Evolutionary conservation across 2,888 invertebrate genomes (phyloP).

Genomic region (Trichogramma evanescens): DNA sequence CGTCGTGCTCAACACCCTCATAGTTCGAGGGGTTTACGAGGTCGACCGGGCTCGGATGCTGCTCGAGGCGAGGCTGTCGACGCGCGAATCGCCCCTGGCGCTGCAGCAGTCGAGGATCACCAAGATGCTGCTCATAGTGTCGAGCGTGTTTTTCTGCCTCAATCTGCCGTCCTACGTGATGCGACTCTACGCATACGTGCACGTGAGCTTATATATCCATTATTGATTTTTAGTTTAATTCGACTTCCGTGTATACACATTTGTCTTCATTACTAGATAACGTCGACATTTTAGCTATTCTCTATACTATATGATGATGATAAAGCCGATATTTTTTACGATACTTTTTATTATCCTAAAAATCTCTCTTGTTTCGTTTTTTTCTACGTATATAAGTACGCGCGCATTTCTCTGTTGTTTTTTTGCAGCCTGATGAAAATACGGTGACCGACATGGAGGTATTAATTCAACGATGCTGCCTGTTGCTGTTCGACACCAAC

Average conservation of each 20-base stretch:
- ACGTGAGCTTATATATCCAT: slow-evolving; percentile 45
- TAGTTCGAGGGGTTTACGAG: slow-evolving; percentile 62
- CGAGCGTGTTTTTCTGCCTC: slow-evolving; percentile 68
- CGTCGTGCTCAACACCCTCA: slow-evolving; percentile 63
- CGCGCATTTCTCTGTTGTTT: not conserved
- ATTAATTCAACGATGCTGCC: slow-evolving; percentile 59
- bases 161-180: slow-evolving; percentile 72
- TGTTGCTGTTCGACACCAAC: slow-evolving; percentile 70
- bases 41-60: slow-evolving; percentile 49
- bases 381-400: too few species aligned
- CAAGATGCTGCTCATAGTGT: slow-evolving; percentile 75
- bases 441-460: slow-evolving; percentile 49
- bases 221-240: too few species aligned
- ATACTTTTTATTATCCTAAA: too few species aligned
- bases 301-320: too few species aligned
- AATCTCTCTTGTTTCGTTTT: not conserved
- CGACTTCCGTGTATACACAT: too few species aligned
- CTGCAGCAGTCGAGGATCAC: slow-evolving; percentile 61
- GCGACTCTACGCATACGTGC: slow-evolving; percentile 58
- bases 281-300: too few species aligned
- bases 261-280: too few species aligned
- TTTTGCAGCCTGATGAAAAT: slow-evolving; percentile 40
- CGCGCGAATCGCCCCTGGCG: slow-evolving; percentile 18
- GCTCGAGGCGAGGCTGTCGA: slow-evolving; percentile 24
- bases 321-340: too few species aligned